A percentile compares a stretch with the other conserved stretches of the same genome.
Evolutionary conservation across 2,797 vertebrate species (phyloP).

Genomic region (Neosilurus mollespiculum): DNA sequence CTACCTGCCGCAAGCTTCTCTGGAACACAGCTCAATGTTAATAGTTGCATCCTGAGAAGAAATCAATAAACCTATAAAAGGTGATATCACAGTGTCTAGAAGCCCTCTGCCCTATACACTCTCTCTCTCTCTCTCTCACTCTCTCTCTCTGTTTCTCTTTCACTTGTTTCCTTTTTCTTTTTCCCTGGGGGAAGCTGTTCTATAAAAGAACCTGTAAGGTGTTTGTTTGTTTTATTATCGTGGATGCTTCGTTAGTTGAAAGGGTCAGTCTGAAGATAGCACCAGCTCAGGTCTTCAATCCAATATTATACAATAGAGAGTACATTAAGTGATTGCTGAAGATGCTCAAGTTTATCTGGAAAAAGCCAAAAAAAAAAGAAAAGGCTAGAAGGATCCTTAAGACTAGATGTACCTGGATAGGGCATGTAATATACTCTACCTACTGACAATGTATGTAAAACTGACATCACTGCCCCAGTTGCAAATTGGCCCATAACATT

Average conservation of each 20-base stretch:
- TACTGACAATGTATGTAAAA: conserved; percentile 34
- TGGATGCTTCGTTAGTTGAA: conserved; percentile 50
- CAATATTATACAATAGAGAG: neutral
- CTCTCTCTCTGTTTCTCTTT: conserved; percentile 32
- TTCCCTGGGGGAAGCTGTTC: conserved; percentile 60
- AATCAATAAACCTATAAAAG: conserved; percentile 82
- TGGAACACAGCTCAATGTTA: conserved; percentile 73
- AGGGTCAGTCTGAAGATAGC: conserved; percentile 66
- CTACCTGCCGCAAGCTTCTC: conserved; percentile 74
- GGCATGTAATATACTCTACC: conserved; percentile 23
- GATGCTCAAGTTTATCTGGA: neutral
- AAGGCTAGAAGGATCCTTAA: neutral
- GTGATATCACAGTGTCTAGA: conserved; percentile 77
- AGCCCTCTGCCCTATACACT: conserved; percentile 56
- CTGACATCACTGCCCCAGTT: conserved; percentile 39
- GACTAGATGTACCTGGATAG: conserved; percentile 21
- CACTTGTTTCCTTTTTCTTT: conserved; percentile 9
- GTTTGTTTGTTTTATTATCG: conserved; percentile 57
- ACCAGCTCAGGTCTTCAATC: conserved; percentile 40
- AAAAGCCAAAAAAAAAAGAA: neutral
- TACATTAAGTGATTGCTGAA: neutral
- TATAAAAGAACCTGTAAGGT: conserved; percentile 11
- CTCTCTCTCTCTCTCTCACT: conserved; percentile 23
- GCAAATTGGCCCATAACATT: conserved; percentile 77
- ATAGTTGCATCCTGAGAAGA: conserved; percentile 80